These are phyloP conservation scores for Steinernema scapterisci DNA, from an alignment of 2,888 invertebrate genomes.

Conservation along the genomic window DNA sequence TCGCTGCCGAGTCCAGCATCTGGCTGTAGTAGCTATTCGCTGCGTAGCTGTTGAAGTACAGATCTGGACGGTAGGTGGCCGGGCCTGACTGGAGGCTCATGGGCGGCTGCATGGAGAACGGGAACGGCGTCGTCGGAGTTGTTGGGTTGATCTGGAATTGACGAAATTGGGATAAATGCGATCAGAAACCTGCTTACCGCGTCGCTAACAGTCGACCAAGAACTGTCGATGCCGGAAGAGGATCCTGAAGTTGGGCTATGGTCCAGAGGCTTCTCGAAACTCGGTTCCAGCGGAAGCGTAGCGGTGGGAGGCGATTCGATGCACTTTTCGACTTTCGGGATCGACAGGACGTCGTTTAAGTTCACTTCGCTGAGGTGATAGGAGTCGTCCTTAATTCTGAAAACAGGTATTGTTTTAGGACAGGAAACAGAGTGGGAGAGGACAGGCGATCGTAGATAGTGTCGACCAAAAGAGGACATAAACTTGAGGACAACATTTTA, in stretches of 20 bases:
- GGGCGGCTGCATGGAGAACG: background rate
- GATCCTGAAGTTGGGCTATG: conserved; percentile 15
- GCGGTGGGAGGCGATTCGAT: background rate
- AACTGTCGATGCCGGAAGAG: conserved; percentile 23
- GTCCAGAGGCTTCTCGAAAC: background rate
- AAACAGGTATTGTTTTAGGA: background rate
- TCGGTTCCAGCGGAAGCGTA: background rate
- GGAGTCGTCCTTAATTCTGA: conserved; percentile 8
- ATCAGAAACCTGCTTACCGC: too few species aligned
- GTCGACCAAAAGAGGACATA: too few species aligned
- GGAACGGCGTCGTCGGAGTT: conserved; percentile 4
- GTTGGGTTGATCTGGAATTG: conserved; percentile 7
- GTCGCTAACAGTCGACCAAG: conserved; percentile 13
- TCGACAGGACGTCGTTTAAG: background rate
- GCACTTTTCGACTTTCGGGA: background rate
- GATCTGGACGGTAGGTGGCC: background rate
- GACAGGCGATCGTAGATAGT: too few species aligned
- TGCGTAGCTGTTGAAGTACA: conserved; percentile 6
- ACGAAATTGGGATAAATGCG: background rate
- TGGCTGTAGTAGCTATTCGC: conserved; percentile 11
- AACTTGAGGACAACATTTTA: too few species aligned
- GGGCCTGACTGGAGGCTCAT: background rate
- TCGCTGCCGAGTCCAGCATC: conserved; percentile 10
- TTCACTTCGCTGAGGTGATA: background rate
- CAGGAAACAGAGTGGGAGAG: too few species aligned